Base-by-base conservation (phyloP, 2,888 invertebrate genomes). In the Gortyna flavago region DNA sequence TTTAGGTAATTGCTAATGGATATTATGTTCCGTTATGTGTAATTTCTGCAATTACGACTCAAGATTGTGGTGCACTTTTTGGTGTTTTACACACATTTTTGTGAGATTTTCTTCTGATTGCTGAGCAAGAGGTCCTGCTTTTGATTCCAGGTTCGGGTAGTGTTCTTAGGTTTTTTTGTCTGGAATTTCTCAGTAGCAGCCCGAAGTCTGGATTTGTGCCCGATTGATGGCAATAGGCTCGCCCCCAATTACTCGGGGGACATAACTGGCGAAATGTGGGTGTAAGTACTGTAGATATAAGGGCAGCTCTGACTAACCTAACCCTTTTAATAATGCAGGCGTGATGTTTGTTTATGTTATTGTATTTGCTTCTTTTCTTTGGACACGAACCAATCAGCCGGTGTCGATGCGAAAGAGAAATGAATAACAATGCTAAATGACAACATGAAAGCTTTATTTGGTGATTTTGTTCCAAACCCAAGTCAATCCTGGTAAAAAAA, bases 1-100 rank as follows among this genome's bases (percentile, higher is more conserved):
- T 57, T 74, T 85, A 54, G 25, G 54, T 25, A 83, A 89, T 87
- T 80, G 77, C 70, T 84, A 74, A 80, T 88, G 25, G 73, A 70
- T 76, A 44, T 71, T 75, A 69, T 59, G 71, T 75, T 67, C 89
- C 85, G 87, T 86, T 88, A 88, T 80, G 67, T 79, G 35, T 35
- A 73, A 77, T 81, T 84, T 85, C 65, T 65, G 80, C 83, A 80
- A 84, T 88, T 85, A 85, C 77, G 48, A 64, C 72, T 75, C 48
- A 72, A 72, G 59, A 61, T 65, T 75, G 70, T 62, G 44, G 21
- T 62, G 65, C 54, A 64, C 41, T 62, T 71, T 84, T 72, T 38
- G 41, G 41, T 76, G 64, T 78, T 67, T 77, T 70, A 81, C 80
- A 83, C 32, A 84, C 70, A 72, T 85, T 64, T 66, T 65, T 29